Percentiles rank a stretch among this genome's conserved stretches.
Evolutionary conservation across 2,113 vertebrate species (phyloP).

Genomic region (Perca fluviatilis): DNA sequence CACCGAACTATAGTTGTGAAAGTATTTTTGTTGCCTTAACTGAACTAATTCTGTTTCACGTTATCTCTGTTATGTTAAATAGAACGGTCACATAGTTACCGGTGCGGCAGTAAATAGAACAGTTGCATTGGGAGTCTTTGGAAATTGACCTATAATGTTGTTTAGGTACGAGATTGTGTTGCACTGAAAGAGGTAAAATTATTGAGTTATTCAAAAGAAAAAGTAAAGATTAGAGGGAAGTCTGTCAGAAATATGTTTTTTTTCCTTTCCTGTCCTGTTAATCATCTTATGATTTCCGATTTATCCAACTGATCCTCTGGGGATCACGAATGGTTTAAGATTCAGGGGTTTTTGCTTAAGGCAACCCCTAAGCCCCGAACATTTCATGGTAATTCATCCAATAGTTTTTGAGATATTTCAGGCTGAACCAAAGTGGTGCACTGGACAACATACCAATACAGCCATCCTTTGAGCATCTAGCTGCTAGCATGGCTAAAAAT

Average conservation of each 20-base stretch:
- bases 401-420: neutral
- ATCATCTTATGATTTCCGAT: neutral
- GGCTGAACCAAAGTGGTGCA: neutral
- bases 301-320: neutral
- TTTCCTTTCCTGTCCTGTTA: neutral
- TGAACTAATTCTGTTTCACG: too few species aligned
- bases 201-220: neutral
- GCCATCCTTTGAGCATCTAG: neutral
- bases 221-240: neutral
- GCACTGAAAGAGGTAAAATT: neutral
- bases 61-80: too few species aligned
- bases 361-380: neutral
- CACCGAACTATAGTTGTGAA: too few species aligned
- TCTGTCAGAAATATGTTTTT: neutral
- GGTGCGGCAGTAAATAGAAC: too few species aligned
- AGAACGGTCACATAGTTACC: too few species aligned
- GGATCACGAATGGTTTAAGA: neutral
- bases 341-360: neutral
- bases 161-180: too few species aligned
- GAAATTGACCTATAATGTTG: too few species aligned
- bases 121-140: too few species aligned
- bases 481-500: neutral
- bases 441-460: neutral
- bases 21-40: too few species aligned
- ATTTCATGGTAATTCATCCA: neutral